Conservation (phyloP, 2,888 invertebrate species). For the Tenthredo amoena region DNA sequence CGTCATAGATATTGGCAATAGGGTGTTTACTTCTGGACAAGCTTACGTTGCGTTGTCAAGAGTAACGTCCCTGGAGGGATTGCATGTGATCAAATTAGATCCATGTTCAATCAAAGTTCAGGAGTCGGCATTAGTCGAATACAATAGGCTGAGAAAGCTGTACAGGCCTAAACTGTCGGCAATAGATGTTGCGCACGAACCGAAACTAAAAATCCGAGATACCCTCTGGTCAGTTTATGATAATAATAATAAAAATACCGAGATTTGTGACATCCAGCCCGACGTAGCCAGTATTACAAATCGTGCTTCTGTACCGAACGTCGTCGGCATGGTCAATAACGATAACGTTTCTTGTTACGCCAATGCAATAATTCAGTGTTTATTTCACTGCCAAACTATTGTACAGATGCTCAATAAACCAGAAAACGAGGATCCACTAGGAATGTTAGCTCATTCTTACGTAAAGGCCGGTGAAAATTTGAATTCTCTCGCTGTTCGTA, state of each 20-base stretch:
- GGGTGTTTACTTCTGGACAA: conserved; percentile 52
- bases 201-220: background rate
- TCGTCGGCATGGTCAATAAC: background rate
- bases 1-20: conserved; percentile 60
- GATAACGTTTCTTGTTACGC: conserved; percentile 42
- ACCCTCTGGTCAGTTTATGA: conserved; percentile 16
- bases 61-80: conserved; percentile 59
- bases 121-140: conserved; percentile 56
- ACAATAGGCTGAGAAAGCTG: conserved; percentile 57
- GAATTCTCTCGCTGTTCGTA: conserved; percentile 13
- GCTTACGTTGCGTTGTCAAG: conserved; percentile 60
- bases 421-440: background rate
- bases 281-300: background rate
- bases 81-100: conserved; percentile 61
- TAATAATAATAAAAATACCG: too few relatives aligned
- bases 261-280: background rate
- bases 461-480: background rate
- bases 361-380: conserved; percentile 40
- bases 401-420: background rate
- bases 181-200: conserved; percentile 6
- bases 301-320: background rate
- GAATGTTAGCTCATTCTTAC: background rate
- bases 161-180: conserved; percentile 44
- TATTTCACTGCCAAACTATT: conserved; percentile 43
- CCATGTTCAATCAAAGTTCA: conserved; percentile 57